Evolutionary conservation across 1,140 invertebrate species (phyloP).

Genomic region (Drosophila ogumai): DNA sequence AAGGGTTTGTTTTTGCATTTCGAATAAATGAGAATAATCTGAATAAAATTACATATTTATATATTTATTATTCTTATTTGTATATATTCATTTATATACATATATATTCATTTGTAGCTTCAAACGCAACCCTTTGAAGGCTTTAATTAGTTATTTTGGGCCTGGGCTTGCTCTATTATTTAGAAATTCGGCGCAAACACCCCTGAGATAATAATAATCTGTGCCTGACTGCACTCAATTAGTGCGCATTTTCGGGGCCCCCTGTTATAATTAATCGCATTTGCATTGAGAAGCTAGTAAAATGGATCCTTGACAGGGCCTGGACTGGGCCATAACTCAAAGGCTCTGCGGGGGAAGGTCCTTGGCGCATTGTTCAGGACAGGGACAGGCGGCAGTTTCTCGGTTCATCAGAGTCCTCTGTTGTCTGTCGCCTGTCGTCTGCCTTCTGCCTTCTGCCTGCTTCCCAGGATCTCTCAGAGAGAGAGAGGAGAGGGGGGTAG

Average conservation of each 20-base stretch:
- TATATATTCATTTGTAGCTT: neutral
- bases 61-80: too few relatives aligned
- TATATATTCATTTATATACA: too few relatives aligned
- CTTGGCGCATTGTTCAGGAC: constrained; percentile 18
- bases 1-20: too few relatives aligned
- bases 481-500: neutral
- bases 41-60: too few relatives aligned
- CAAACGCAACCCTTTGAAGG: neutral
- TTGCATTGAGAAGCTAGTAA: constrained; percentile 53
- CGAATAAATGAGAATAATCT: too few relatives aligned
- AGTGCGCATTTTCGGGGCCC: constrained; percentile 23
- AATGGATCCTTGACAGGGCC: constrained; percentile 3
- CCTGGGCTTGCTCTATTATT: constrained; percentile 7
- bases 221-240: constrained; percentile 62
- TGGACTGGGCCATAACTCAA: constrained; percentile 16
- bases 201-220: constrained; percentile 37
- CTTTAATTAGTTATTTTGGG: neutral
- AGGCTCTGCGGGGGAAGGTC: constrained; percentile 22
- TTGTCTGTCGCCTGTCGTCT: neutral
- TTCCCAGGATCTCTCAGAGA: neutral
- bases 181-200: constrained; percentile 3
- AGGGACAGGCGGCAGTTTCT: constrained; percentile 1
- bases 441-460: neutral
- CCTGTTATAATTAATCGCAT: constrained; percentile 68
- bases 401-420: constrained; percentile 26